phyloP scores from a whole-genome alignment of 1,140 invertebrate genomes.

The Lineus longissimus region DNA sequence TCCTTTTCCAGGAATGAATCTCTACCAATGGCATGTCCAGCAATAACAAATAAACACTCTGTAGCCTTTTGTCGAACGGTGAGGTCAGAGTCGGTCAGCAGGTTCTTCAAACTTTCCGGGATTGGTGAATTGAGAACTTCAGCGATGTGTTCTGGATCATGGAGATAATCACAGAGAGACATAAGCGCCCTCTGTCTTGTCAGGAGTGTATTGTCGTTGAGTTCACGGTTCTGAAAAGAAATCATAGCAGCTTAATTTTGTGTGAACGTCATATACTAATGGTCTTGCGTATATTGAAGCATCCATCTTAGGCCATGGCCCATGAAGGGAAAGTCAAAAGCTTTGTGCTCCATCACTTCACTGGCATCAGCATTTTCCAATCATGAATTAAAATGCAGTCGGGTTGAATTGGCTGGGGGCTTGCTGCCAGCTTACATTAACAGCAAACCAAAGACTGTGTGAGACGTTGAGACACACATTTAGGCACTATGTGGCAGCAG shows the following conservation, averaged over 20 bases:
- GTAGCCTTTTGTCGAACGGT: conserved; percentile 50
- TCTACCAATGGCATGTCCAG: conserved; percentile 51
- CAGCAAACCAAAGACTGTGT: no score
- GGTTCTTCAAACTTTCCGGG: conserved; percentile 41
- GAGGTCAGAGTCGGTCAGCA: conserved; percentile 44
- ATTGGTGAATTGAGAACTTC: conserved; percentile 48
- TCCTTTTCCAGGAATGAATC: conserved; percentile 46
- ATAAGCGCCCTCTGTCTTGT: conserved; percentile 49
- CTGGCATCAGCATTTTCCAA: no score
- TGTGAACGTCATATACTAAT: neutral
- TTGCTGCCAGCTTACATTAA: no score
- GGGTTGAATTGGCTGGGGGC: no score
- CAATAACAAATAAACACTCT: conserved; percentile 51
- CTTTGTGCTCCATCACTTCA: no score
- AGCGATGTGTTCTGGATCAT: conserved; percentile 54
- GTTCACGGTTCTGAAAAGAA: conserved; percentile 46
- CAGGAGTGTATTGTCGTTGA: conserved; percentile 44
- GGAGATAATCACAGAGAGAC: conserved; percentile 52
- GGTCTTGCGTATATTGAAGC: neutral
- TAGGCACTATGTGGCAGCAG: no score
- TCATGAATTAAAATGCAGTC: no score
- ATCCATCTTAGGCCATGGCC: neutral
- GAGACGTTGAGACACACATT: no score
- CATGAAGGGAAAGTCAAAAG: neutral
- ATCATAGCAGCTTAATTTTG: neutral